A percentile compares a stretch with the other conserved stretches of the same genome.
Evolutionary conservation across 2,888 invertebrate genomes (phyloP).

Genomic region (Sphaerophoria taeniata): DNA sequence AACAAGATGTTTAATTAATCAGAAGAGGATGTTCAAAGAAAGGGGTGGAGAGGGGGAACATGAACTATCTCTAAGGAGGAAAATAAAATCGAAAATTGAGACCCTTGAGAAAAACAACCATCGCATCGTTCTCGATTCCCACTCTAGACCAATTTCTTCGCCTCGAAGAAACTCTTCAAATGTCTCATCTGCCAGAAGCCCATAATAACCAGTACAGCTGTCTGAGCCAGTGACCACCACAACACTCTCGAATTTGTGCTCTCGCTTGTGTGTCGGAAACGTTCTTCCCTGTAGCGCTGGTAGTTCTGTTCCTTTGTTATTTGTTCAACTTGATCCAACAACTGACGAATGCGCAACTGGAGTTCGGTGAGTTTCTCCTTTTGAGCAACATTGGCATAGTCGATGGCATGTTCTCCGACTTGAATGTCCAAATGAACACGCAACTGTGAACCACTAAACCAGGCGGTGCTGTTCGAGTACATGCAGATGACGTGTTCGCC

Average conservation of each 20-base stretch:
- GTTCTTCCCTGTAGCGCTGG: conserved; percentile 98
- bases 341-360: conserved; percentile 96
- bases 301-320: conserved; percentile 99
- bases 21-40: background rate
- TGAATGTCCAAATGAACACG: conserved; percentile 98
- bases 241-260: conserved; percentile 97
- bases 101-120: conserved; percentile 23
- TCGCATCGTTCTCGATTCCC: background rate
- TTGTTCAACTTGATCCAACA: conserved; percentile 98
- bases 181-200: conserved; percentile 99
- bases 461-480: conserved; percentile 98
- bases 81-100: conserved; percentile 18
- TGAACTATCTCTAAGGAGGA: conserved; percentile 24
- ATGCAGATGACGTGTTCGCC: conserved; percentile 99
- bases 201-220: conserved; percentile 93
- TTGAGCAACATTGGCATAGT: conserved; percentile 98
- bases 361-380: conserved; percentile 98
- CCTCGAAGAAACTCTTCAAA: conserved; percentile 99
- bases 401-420: conserved; percentile 99
- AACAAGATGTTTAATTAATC: background rate
- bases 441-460: conserved; percentile 99
- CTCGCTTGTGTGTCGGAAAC: conserved; percentile 98
- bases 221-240: conserved; percentile 98
- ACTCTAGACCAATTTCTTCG: conserved; percentile 96
- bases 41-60: background rate